Conservation (phyloP, 2,888 invertebrate genomes). For the Cheilosia grossa region DNA sequence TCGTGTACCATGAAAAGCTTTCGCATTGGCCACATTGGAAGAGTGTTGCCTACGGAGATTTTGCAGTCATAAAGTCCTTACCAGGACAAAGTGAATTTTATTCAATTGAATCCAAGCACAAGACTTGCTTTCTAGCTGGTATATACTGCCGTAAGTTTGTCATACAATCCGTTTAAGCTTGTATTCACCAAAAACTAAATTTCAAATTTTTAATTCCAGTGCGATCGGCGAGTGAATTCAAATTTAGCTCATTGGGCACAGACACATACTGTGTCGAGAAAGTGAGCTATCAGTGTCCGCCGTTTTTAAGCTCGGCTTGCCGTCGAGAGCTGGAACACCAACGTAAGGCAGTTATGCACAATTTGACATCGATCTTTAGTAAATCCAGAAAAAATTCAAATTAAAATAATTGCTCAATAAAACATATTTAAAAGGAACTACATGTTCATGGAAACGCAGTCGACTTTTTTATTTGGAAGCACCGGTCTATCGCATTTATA, state of each 20-base stretch:
- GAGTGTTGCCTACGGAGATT: slow-evolving; percentile 86
- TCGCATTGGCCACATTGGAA: slow-evolving; percentile 87
- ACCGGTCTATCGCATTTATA: too few relatives aligned
- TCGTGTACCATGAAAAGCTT: slow-evolving; percentile 86
- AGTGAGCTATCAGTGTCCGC: slow-evolving; percentile 86
- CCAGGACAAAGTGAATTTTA: slow-evolving; percentile 83
- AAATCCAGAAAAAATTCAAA: slow-evolving; percentile 57
- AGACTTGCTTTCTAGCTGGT: slow-evolving; percentile 86
- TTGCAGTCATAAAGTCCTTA: slow-evolving; percentile 85
- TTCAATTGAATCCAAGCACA: slow-evolving; percentile 86
- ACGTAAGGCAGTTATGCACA: slow-evolving; percentile 81
- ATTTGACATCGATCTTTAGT: slow-evolving; percentile 80
- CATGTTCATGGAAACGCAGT: background rate
- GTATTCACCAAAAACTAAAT: background rate
- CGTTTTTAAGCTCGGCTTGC: slow-evolving; percentile 85
- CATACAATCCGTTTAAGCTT: background rate
- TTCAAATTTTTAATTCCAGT: slow-evolving; percentile 83
- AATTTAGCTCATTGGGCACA: slow-evolving; percentile 83
- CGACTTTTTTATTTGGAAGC: background rate
- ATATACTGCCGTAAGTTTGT: slow-evolving; percentile 86
- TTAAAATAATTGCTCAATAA: background rate
- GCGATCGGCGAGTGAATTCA: slow-evolving; percentile 86
- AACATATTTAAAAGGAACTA: background rate
- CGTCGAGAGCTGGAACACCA: slow-evolving; percentile 84
- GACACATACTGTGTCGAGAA: slow-evolving; percentile 85